phyloP scores from a whole-genome alignment of 2,113 vertebrate species.

The Sclerurus mexicanus region DNA sequence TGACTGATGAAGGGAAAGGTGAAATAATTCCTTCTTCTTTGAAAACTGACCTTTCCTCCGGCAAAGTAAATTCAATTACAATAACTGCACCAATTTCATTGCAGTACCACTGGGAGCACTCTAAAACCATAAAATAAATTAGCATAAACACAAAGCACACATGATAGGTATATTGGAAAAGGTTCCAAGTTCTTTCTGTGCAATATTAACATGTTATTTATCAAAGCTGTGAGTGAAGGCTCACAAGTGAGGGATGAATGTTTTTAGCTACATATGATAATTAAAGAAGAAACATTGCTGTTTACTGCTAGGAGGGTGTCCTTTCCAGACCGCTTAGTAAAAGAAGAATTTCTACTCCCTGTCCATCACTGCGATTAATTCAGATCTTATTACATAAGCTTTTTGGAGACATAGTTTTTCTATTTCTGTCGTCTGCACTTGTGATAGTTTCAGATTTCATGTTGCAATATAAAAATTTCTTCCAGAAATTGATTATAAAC shows the following conservation, averaged over 20 bases:
- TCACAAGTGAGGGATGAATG: not conserved
- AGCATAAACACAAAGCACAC: slow-evolving; percentile 27
- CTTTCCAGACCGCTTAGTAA: not conserved
- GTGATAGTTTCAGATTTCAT: not conserved
- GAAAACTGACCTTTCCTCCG: slow-evolving; percentile 6
- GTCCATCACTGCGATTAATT: not conserved
- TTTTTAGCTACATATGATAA: not conserved
- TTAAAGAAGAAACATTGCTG: not conserved
- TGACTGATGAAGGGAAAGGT: not conserved
- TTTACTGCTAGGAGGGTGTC: not conserved
- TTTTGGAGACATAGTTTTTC: not conserved
- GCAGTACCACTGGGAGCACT: slow-evolving; percentile 20
- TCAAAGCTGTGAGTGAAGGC: not conserved
- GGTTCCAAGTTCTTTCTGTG: not conserved
- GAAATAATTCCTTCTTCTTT: slow-evolving; percentile 14
- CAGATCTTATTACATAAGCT: not conserved
- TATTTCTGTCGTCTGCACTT: not conserved
- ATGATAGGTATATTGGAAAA: not conserved
- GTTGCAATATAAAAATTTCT: not conserved
- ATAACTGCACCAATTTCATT: slow-evolving; percentile 15
- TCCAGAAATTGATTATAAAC: not conserved
- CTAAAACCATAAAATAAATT: slow-evolving; percentile 29
- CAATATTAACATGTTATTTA: not conserved
- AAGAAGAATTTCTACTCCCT: not conserved
- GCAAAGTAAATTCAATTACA: slow-evolving; percentile 29